Evolutionary conservation across 1,140 invertebrate genomes (phyloP), one percentile per base, ranked within the genome.

Genomic region (Patella vulgata): DNA sequence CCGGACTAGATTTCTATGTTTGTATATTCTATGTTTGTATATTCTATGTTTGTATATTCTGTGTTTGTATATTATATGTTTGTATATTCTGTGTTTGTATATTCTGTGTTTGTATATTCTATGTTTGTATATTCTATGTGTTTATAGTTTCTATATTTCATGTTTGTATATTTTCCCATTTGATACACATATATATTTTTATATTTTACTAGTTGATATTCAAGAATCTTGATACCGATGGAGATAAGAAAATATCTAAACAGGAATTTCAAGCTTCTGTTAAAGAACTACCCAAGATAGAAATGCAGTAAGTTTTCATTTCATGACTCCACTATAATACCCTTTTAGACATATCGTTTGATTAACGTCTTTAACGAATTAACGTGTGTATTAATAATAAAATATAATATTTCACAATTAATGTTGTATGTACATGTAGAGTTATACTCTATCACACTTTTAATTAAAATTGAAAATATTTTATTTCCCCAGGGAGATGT

Each of bases 161-260:
- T n/a, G n/a, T n/a, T n/a, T n/a, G n/a, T n/a, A n/a, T n/a, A n/a
- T n/a, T n/a, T n/a, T n/a, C n/a, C n/a, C n/a, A n/a, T n/a, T n/a
- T n/a, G n/a, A n/a, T n/a, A n/a, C n/a, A n/a, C n/a, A n/a, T 14
- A 36, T 36, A 3, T 52, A 28, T 19, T 56, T 36, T 27, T 58
- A 36, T 57, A 27, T 63, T 23, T 33, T 77, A 74, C 27, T 57
- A 77, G 74, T 64, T 55, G 47, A 70, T 77, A 27, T 77, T 77
- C 51, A 55, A 54, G 17, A 60, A 67, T 42, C 51, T 74, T 2
- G 74, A 77, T 28, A 52, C 54, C 17, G 66, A 74, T 52, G 67
- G 71, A 40, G 71, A 75, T 44, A 39, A 63, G 3, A 63, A 57
- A n/a, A 68, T 77, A 17, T 73, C 75, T 1, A 57, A 57, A 54